Evolutionary conservation across 2,888 invertebrate species (phyloP), one percentile per base, ranked within the genome.

Genomic region (Oasisia sp.): DNA sequence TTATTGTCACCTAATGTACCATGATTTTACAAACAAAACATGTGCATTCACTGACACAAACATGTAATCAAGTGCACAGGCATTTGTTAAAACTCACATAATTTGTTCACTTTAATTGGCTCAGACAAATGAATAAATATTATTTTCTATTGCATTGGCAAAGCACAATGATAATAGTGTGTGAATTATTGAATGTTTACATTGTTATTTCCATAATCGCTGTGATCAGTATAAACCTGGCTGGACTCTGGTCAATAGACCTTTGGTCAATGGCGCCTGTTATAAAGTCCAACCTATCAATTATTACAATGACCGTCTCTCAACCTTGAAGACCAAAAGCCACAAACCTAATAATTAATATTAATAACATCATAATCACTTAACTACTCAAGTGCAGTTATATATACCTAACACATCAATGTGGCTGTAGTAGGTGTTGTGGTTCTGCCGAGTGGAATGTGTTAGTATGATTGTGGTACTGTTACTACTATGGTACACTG

Each of bases 301-400:
- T n/a, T 74, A 74, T 74, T 74, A 74, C 74, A 74, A 74, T 27
- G 74, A 19, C 74, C n/a, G 74, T 74, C 74, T 27, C n/a, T 74
- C 74, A 74, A 74, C 74, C 74, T 27, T 74, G 27, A 74, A 74
- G 27, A 74, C 19, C 74, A 74, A 74, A 38, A n/a, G 74, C n/a
- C n/a, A 74, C 74, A 27, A 27, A 74, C 74, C 5, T 74, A 7
- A n/a, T 74, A 74, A 74, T 74, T 74, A 74, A 74, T 74, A 74
- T n/a, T 74, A 74, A 74, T 74, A 74, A 74, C 74, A 74, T 74
- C 74, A 74, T 74, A n/a, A 74, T 74, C 74, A 74, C 74, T 74
- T 74, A 74, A 27, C 27, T 74, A 74, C 74, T 74, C 27, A 27
- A n/a, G 74, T 74, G 74, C 74, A 74, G 74, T 19, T 74, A 74